A percentile compares a stretch with the other conserved stretches of the same genome.
These are phyloP conservation scores for Okapia johnstoni DNA, from an alignment of 2,113 vertebrate species.

Conservation along the genomic window DNA sequence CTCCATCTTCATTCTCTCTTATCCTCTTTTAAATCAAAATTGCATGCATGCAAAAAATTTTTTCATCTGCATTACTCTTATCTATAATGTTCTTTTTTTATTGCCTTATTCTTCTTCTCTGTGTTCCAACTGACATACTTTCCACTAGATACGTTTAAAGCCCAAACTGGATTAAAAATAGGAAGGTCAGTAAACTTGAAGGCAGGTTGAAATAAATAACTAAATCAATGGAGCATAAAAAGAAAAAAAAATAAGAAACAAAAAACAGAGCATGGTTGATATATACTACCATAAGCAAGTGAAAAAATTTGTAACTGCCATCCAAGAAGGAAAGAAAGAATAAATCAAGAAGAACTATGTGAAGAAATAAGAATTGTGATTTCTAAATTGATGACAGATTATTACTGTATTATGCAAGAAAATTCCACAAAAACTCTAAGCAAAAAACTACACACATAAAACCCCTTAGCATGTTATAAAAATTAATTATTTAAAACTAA, in stretches of 20 bases:
- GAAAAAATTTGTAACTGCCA: neutral
- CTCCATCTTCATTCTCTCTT: neutral
- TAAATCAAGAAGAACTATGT: neutral
- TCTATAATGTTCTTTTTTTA: neutral
- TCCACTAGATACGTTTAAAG: neutral
- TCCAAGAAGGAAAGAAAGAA: neutral
- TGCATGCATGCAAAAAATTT: neutral
- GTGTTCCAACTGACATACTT: neutral
- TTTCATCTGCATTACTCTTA: neutral
- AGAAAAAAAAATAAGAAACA: neutral
- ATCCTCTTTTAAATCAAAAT: neutral
- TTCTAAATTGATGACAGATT: neutral
- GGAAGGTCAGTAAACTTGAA: neutral
- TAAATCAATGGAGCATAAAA: neutral
- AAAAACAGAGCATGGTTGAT: neutral
- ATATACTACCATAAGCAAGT: neutral
- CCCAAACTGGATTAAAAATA: neutral
- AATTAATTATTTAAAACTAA: neutral
- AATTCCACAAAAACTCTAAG: neutral
- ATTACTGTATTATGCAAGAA: neutral
- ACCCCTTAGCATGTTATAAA: neutral
- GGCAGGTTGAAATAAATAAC: neutral
- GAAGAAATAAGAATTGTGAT: neutral
- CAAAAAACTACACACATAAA: neutral
- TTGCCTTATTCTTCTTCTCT: neutral